Base-by-base conservation (phyloP, 1,140 invertebrate species). In the Pogonognathellus flavescens region DNA sequence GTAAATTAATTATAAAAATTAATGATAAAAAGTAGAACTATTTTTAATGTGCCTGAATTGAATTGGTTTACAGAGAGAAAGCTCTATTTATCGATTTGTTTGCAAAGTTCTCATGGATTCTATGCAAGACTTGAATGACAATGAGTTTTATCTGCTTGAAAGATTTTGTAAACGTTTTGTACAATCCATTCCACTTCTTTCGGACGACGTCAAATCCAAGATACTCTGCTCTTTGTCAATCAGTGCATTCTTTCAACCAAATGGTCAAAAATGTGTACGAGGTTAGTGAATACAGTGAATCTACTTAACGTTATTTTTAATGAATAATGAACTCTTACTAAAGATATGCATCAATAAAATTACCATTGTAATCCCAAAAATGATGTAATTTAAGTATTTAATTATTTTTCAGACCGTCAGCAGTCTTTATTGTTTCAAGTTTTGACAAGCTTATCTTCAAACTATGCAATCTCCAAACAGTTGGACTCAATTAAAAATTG, bases 111-210 rank as follows among this genome's bases (percentile, higher is more conserved):
- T 76, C 6, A 16, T n/a, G 18, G 25, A 76, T 31, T 76, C 70
- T n/a, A 9, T 76, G 14, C 70, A 76, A 49, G 70, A 50, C n/a
- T 49, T 76, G 5, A 76, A 49, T 8, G 70, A 76, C 14, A 31
- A 76, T 49, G 70, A 76, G n/a, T 76, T 76, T 13, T 76, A 49
- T 76, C n/a, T 76, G 4, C 70, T 76, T 5, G 16, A 14, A n/a
- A 50, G 0, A 50, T 76, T 76, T n/a, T 50, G 25, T 18, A 18
- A 76, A 18, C 9, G 14, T 9, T 50, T 76, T 31, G 16, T 76
- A 11, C 4, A 16, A n/a, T 41, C 41, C 31, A 16, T 76, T 49
- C 70, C 70, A 20, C n/a, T 76, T n/a, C 16, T 76, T 18, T 31
- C 31, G 2, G 31, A 10, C 14, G 70, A 76, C 25, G 10, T 49